Evolutionary conservation across 2,113 vertebrate species (phyloP).

Genomic region (Rissa tridactyla): DNA sequence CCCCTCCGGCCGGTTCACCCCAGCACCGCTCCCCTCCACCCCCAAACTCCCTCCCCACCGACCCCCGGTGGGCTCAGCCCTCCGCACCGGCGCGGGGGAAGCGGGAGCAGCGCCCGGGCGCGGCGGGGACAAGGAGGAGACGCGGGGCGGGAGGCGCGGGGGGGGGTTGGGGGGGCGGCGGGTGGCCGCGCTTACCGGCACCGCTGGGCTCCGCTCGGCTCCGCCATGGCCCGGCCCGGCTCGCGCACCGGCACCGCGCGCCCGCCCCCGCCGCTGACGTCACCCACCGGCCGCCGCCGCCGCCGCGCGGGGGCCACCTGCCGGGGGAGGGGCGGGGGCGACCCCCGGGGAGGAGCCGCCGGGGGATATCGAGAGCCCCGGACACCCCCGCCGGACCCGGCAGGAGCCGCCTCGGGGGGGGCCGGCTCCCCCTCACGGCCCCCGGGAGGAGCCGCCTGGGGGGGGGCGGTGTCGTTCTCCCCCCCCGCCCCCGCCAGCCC

Average conservation of each 20-base stretch:
- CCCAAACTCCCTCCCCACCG: neutral
- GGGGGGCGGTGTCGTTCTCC: too few species aligned
- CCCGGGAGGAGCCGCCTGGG: too few species aligned
- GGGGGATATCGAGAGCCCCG: too few species aligned
- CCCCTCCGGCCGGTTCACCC: neutral
- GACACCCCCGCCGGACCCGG: too few species aligned
- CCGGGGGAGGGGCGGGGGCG: too few species aligned
- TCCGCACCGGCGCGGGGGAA: neutral
- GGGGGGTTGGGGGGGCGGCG: too few species aligned
- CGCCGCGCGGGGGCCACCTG: too few species aligned
- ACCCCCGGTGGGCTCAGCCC: neutral
- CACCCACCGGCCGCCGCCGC: neutral
- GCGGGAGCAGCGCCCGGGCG: neutral
- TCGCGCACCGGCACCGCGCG: neutral
- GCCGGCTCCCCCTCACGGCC: too few species aligned
- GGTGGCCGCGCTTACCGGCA: neutral
- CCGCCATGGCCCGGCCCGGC: neutral
- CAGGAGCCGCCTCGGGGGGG: neutral
- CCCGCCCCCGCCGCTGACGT: neutral
- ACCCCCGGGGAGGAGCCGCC: too few species aligned
- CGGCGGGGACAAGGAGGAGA: too few species aligned
- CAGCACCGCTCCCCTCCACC: neutral
- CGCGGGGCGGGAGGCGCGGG: too few species aligned
- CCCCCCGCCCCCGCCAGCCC: too few species aligned
- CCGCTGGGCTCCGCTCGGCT: neutral